Base-by-base conservation (phyloP, 2,797 vertebrate species). In the Pristis pectinata region DNA sequence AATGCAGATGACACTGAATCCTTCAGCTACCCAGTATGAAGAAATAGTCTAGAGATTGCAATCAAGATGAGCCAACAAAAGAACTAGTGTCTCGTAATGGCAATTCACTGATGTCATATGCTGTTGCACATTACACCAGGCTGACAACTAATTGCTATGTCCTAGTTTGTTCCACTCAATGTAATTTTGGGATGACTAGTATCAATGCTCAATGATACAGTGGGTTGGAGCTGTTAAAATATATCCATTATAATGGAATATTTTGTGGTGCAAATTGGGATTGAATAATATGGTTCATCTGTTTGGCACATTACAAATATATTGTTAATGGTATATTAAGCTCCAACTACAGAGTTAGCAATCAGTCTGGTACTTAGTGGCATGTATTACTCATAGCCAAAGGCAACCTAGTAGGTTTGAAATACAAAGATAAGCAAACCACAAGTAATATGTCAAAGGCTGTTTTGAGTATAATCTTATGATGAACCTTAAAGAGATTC, bases 381-480 rank as follows among this genome's bases (percentile, higher is more conserved):
- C 49, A 76, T 74, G 92, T 27, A 94, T 94, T 94, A 94, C 41
- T 94, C 92, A 94, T 37, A 94, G 64, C 92, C 70, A 94, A 53
- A 94, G 89, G n/a, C 92, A 41, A 24, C 67, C 59, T 67, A 59
- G n/a, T 67, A 37, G n/a, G 34, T 91, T 91, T 41, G 59, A 91
- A 61, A 91, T 91, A 91, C 59, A 91, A 91, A 67, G 61, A 91
- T 67, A 91, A 49, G 4, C 92, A 49, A 94, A 56, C 41, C 44
- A 49, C 44, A 76, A 94, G 67, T 41, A 94, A 94, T 94, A 49
- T 56, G 44, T 49, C 92, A 94, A 56, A 76, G 70, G 70, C 87
- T 76, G 44, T 93, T 24, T 44, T 24, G 13, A 72, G 91, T 72
- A 72, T 37, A 24, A 37, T 70, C 91, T 34, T 13, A 44, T 74